Evolutionary conservation across 1,140 invertebrate species (phyloP).

Genomic region (Drosophila insularis): DNA sequence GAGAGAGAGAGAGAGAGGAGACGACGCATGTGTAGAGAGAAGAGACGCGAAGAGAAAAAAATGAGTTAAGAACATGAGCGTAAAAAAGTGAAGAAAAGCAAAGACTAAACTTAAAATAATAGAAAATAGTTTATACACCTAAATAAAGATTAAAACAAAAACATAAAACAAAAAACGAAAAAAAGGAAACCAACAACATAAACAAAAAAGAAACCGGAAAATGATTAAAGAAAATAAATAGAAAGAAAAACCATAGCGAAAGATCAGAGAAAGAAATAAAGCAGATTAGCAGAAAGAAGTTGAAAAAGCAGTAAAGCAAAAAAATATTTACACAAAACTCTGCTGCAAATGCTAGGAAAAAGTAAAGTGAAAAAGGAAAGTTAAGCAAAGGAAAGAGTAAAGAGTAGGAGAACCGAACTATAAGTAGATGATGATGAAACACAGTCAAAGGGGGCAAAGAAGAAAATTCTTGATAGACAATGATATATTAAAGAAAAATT

Average conservation of each 20-base stretch:
- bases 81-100: slow-evolving; percentile 75
- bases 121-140: slow-evolving; percentile 72
- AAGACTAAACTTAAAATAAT: slow-evolving; percentile 79
- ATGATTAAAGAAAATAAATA: background rate
- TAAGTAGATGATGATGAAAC: too few relatives aligned
- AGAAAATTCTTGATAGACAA: background rate
- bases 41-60: background rate
- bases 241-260: slow-evolving; percentile 9
- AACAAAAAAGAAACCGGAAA: slow-evolving; percentile 17
- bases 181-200: slow-evolving; percentile 36
- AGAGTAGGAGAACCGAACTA: too few relatives aligned
- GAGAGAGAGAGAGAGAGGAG: slow-evolving; percentile 35
- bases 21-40: slow-evolving; percentile 1
- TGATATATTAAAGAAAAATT: background rate
- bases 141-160: slow-evolving; percentile 54
- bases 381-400: background rate
- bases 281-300: background rate
- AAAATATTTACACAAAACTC: slow-evolving; percentile 59
- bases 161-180: slow-evolving; percentile 39
- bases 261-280: background rate
- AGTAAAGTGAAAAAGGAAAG: background rate
- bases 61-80: slow-evolving; percentile 39
- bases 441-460: too few relatives aligned
- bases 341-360: slow-evolving; percentile 20
- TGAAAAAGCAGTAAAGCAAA: slow-evolving; percentile 24